phyloP scores from a whole-genome alignment of 1,140 invertebrate species.

The Onthophagus taurus region DNA sequence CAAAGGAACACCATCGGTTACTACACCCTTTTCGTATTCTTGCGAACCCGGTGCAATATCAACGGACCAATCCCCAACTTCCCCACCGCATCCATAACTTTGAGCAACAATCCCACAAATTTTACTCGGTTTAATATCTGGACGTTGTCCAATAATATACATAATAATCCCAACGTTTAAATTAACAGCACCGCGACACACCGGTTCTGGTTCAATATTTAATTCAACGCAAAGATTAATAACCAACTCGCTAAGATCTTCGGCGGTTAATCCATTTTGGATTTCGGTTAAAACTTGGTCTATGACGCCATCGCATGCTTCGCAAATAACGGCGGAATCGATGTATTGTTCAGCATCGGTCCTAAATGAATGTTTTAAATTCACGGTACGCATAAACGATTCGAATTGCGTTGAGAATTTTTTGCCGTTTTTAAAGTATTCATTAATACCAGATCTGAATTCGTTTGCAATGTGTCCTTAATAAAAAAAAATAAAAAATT shows the following conservation, averaged over 20 bases:
- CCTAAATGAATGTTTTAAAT: not conserved
- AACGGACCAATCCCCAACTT: slow-evolving; percentile 46
- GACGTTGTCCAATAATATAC: slow-evolving; percentile 44
- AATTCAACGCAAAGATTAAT: slow-evolving; percentile 42
- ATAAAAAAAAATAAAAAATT: too few species aligned
- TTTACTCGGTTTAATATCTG: slow-evolving; percentile 37
- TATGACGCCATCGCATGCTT: slow-evolving; percentile 16
- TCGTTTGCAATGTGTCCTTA: not conserved
- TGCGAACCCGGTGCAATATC: slow-evolving; percentile 35
- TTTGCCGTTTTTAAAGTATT: not conserved
- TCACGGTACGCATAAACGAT: not conserved
- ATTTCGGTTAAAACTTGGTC: slow-evolving; percentile 19
- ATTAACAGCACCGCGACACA: slow-evolving; percentile 48
- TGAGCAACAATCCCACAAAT: slow-evolving; percentile 50
- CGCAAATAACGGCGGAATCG: not conserved
- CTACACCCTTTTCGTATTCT: slow-evolving; percentile 41
- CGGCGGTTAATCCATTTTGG: slow-evolving; percentile 13
- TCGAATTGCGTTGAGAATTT: not conserved
- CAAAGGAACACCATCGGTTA: slow-evolving; percentile 43
- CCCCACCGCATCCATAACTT: slow-evolving; percentile 31
- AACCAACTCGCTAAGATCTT: slow-evolving; percentile 14
- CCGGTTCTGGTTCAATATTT: slow-evolving; percentile 42
- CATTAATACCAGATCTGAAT: not conserved
- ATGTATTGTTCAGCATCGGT: not conserved
- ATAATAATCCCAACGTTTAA: slow-evolving; percentile 46